Percentiles rank a stretch among this genome's conserved stretches.
Conservation (phyloP, 92 coral and sea anemone genomes). For the Diadumene lineata region DNA sequence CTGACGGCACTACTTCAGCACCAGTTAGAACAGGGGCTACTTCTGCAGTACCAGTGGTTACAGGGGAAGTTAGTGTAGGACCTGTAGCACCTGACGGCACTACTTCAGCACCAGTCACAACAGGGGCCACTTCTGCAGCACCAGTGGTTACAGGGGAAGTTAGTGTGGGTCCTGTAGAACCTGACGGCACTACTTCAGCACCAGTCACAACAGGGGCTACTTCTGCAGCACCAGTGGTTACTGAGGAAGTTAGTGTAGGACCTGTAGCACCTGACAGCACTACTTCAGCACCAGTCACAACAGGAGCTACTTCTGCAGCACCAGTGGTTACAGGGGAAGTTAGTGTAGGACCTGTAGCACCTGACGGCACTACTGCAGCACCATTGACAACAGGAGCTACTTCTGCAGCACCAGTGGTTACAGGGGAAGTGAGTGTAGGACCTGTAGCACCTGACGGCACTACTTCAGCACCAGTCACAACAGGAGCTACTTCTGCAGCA, state of each 20-base stretch:
- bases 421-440: background rate
- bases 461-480: background rate
- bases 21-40: no score
- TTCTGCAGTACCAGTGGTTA: no score
- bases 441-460: background rate
- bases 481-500: background rate
- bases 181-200: conserved; percentile 1
- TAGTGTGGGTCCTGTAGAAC: no score
- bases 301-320: background rate
- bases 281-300: background rate
- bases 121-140: no score
- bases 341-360: background rate
- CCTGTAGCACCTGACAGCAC: background rate
- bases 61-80: no score
- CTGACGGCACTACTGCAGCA: conserved; percentile 2
- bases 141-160: no score
- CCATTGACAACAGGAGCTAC: background rate
- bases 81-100: no score
- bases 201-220: background rate
- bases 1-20: no score
- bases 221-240: background rate
- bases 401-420: background rate
- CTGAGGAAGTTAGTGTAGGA: background rate
- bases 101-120: no score
- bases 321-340: background rate